Percentiles rank a stretch among this genome's conserved stretches.
Evolutionary conservation across 2,113 vertebrate genomes (phyloP).

Genomic region (Danionella cerebrum): DNA sequence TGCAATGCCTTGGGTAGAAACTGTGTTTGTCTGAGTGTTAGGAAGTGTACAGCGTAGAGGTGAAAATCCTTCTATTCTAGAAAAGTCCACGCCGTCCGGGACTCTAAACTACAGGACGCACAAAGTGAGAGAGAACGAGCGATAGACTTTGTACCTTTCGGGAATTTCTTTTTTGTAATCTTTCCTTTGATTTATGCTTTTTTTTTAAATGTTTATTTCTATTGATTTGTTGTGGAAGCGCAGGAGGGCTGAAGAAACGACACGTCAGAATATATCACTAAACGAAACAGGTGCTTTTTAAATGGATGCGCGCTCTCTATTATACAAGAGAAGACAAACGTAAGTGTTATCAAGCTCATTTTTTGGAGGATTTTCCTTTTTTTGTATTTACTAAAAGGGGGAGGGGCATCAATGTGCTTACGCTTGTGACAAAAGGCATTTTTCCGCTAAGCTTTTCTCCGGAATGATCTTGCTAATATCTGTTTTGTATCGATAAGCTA

Average conservation of each 20-base stretch:
- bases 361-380: slow-evolving; percentile 60
- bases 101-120: slow-evolving; percentile 73
- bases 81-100: slow-evolving; percentile 69
- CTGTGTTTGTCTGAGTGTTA: slow-evolving; percentile 76
- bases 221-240: slow-evolving; percentile 62
- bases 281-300: slow-evolving; percentile 78
- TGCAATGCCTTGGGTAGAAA: slow-evolving; percentile 82
- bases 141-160: slow-evolving; percentile 67
- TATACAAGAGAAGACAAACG: slow-evolving; percentile 65
- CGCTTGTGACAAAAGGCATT: slow-evolving; percentile 68
- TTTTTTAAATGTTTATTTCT: slow-evolving; percentile 56
- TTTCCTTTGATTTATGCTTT: slow-evolving; percentile 52
- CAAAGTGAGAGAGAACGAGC: slow-evolving; percentile 33
- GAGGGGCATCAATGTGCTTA: slow-evolving; percentile 58
- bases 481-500: too few relatives aligned
- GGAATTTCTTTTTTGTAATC: slow-evolving; percentile 57
- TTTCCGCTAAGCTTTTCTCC: slow-evolving; percentile 51
- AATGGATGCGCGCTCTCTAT: slow-evolving; percentile 73
- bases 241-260: slow-evolving; percentile 74
- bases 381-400: slow-evolving; percentile 69
- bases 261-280: slow-evolving; percentile 67
- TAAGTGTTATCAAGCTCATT: slow-evolving; percentile 71
- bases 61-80: slow-evolving; percentile 59
- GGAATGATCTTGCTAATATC: background rate
- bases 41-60: slow-evolving; percentile 57